phyloP scores from a whole-genome alignment of 30 jellyfish, hydroid and myxozoan species.

The Aurelia aurita complex sp. Pacific region DNA sequence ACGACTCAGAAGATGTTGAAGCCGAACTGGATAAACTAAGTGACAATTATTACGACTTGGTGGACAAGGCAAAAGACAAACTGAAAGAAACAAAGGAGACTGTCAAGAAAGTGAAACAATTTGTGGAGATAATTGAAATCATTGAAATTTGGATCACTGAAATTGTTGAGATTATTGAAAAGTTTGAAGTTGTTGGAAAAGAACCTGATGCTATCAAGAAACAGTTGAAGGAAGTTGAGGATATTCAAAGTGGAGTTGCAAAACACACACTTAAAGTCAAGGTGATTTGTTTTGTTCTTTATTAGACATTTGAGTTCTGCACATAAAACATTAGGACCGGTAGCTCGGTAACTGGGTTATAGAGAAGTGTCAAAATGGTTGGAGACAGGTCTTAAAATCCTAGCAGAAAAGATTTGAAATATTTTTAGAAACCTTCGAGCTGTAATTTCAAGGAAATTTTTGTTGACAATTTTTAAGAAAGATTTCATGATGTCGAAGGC shows the following conservation, averaged over 20 bases:
- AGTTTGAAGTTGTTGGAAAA: constrained; percentile 32
- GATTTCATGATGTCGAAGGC: too few relatives aligned
- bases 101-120: constrained; percentile 67
- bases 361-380: too few relatives aligned
- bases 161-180: constrained; percentile 5
- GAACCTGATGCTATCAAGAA: constrained; percentile 81
- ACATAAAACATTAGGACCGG: too few relatives aligned
- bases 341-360: too few relatives aligned
- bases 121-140: constrained; percentile 67
- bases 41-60: constrained; percentile 78
- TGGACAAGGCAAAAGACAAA: constrained; percentile 82
- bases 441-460: too few relatives aligned
- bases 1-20: constrained; percentile 80
- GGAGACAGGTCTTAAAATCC: too few relatives aligned
- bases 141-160: constrained; percentile 86
- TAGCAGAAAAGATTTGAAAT: too few relatives aligned
- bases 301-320: too few relatives aligned
- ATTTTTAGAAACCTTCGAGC: too few relatives aligned
- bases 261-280: constrained; percentile 32
- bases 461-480: too few relatives aligned
- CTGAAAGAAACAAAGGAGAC: constrained; percentile 63
- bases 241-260: constrained; percentile 15
- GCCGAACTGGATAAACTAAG: constrained; percentile 88
- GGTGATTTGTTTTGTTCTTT: constrained; percentile 4
- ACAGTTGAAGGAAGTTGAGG: constrained; percentile 73